Percentiles rank a stretch among this genome's conserved stretches.
Conservation (phyloP, 2,113 vertebrate genomes). For the Hiodon alosoides region DNA sequence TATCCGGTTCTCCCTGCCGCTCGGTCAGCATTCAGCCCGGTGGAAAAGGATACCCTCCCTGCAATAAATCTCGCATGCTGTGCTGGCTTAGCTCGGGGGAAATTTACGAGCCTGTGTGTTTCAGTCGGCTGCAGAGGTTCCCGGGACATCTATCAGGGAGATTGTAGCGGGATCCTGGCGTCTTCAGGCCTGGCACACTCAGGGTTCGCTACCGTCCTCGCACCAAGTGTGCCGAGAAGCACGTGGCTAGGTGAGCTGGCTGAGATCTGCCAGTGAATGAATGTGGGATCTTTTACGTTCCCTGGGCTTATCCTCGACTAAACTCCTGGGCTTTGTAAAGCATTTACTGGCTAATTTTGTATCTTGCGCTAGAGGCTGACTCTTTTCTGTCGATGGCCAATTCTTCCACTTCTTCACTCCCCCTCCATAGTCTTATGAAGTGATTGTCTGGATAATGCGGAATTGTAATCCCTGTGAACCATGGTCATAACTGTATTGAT, state of each 20-base stretch:
- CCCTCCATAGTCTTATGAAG: no score
- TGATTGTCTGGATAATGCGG: no score
- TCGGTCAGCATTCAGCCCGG: background rate
- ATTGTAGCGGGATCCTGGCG: background rate
- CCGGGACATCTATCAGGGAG: background rate
- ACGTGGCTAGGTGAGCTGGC: conserved; percentile 8
- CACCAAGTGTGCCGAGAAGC: background rate
- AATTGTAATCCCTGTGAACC: no score
- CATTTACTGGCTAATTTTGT: conserved; percentile 11
- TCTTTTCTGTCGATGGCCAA: no score
- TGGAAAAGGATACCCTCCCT: background rate
- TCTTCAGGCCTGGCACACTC: background rate
- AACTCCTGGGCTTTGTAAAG: conserved; percentile 18
- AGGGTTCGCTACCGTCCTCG: background rate
- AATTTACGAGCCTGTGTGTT: conserved; percentile 5
- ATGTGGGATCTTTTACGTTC: conserved; percentile 3
- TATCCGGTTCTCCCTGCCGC: background rate
- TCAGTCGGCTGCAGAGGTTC: background rate
- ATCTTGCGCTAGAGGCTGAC: background rate
- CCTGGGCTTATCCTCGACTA: background rate
- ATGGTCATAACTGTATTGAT: no score
- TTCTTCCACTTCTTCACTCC: no score
- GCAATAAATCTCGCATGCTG: background rate
- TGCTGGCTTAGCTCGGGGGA: background rate
- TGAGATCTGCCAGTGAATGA: conserved; percentile 6